These are phyloP conservation scores for Tricholauxania praeusta DNA, from an alignment of 2,888 invertebrate species.

Conservation along the genomic window DNA sequence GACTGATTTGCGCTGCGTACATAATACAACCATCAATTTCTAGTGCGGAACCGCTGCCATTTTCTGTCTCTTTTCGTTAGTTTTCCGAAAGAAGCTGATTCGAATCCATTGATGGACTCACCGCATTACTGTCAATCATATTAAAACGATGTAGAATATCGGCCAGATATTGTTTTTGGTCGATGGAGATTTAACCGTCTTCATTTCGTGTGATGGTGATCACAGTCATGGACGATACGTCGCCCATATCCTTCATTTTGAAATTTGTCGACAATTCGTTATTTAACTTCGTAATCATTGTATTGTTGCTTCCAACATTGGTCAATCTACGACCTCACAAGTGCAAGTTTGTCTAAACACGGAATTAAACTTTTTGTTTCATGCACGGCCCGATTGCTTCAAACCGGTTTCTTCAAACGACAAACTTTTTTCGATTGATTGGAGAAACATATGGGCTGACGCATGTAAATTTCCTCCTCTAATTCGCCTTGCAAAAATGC, in stretches of 20 bases:
- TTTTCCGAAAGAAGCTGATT: not conserved
- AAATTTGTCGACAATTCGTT: no score
- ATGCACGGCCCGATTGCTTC: no score
- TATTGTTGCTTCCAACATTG: constrained; percentile 1
- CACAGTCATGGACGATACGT: no score
- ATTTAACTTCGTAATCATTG: no score
- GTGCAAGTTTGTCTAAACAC: constrained; percentile 22
- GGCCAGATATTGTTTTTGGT: constrained; percentile 34
- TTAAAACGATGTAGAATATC: constrained; percentile 35
- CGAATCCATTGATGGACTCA: no score
- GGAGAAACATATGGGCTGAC: no score
- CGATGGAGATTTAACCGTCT: constrained; percentile 15
- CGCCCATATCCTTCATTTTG: no score
- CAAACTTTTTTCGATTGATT: no score
- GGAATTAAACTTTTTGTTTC: no score
- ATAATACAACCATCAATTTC: constrained; percentile 29
- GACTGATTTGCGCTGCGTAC: constrained; percentile 28
- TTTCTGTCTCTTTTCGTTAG: not conserved
- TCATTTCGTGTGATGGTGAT: constrained; percentile 35
- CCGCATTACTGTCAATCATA: constrained; percentile 32
- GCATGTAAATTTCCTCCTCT: no score
- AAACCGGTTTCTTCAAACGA: no score
- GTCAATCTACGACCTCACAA: constrained; percentile 34
- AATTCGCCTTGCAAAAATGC: not conserved
- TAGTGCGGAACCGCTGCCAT: constrained; percentile 1